Base-by-base conservation (phyloP, 2,113 vertebrate genomes). In the Chauna torquata region DNA sequence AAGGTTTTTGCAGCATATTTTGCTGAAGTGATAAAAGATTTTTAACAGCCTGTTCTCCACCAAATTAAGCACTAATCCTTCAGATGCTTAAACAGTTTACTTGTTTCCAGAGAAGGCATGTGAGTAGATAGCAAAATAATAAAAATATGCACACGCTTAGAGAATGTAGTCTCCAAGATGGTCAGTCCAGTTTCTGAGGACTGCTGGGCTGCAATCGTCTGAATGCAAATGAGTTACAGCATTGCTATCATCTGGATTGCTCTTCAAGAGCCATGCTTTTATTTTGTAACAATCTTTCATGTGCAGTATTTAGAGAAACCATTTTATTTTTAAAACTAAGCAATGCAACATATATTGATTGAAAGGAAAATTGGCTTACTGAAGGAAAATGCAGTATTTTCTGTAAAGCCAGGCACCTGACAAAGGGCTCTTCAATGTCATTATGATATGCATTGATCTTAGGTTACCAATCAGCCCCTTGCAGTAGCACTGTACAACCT, bases 11-110 rank as follows among this genome's bases (percentile, higher is more conserved):
- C 82, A 87, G 69, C 40, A 15, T 50, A 78, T 85, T 96, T 84
- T 91, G 20, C 25, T 89, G 65, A 62, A 93, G 65, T 4, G 1
- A 79, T 57, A 52, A 96, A 96, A 84, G 80, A 84, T 83, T 96
- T 94, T 92, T 86, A 95, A 92, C 6, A 3, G 69, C 36, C 30
- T 82, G 36, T 84, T 91, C 83, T 96, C 65, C 86, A 93, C 68
- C 80, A 90, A 82, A 94, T 94, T 94, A 93, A 71, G 80, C 80
- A 88, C 50, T 3, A 7, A 36, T 79, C 36, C 69, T 79, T 57
- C 61, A 94, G 62, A 75, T 13, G 2, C 86, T 94, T 93, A 88
- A 23, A 76, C 11, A 82, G 61, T 91, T 90, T 88, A 90, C 80
- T 84, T 82, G 49, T 76, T 96, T 82, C 49, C 78, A 82, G 89